A percentile compares a stretch with the other conserved stretches of the same genome.
These are phyloP conservation scores for Dreissena rostriformis DNA, from an alignment of 1,140 invertebrate genomes.

Conservation along the genomic window DNA sequence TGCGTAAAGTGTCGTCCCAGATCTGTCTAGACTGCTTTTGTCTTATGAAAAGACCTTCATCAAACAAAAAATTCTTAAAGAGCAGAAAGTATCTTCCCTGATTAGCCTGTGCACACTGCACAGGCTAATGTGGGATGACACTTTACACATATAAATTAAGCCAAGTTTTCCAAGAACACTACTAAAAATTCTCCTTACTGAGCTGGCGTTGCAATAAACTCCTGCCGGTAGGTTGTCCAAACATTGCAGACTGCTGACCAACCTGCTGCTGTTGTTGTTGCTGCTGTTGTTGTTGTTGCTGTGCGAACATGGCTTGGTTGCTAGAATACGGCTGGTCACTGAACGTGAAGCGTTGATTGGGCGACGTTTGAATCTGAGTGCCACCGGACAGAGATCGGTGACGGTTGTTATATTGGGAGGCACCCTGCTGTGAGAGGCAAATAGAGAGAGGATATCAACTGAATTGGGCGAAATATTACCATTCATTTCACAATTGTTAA, in stretches of 20 bases:
- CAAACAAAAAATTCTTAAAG: no score
- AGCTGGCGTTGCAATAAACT: constrained; percentile 72
- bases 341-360: constrained; percentile 69
- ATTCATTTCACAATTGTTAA: no score
- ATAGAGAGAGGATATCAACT: no score
- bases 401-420: constrained; percentile 67
- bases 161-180: no score
- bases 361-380: constrained; percentile 62
- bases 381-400: constrained; percentile 75
- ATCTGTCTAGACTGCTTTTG: no score
- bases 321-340: constrained; percentile 64
- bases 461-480: no score
- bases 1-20: no score
- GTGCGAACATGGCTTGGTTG: constrained; percentile 58
- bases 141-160: no score
- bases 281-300: constrained; percentile 67
- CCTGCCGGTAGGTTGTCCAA: constrained; percentile 63
- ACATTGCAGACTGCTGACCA: constrained; percentile 21
- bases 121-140: no score
- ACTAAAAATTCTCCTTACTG: constrained; percentile 54
- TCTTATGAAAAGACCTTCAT: no score
- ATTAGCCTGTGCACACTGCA: background rate
- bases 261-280: constrained; percentile 62
- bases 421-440: constrained; percentile 48
- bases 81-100: background rate